A percentile compares a stretch with the other conserved stretches of the same genome.
Conservation (phyloP, 2,113 vertebrate genomes). For the Microtus richardsoni region DNA sequence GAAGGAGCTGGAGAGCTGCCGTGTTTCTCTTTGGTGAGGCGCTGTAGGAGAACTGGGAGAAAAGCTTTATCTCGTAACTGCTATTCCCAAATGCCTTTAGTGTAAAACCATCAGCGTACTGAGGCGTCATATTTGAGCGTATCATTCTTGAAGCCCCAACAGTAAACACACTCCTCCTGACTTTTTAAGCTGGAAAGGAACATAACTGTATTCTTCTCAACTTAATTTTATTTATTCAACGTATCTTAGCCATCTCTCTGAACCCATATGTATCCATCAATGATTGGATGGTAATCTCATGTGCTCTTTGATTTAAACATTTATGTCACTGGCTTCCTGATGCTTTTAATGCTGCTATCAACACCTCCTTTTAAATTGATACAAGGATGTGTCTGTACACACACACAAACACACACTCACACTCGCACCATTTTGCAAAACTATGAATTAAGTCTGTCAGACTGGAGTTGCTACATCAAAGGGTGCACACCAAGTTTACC, state of each 20-base stretch:
- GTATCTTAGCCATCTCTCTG: not conserved
- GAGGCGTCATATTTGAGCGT: not conserved
- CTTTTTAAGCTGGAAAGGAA: not conserved
- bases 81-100: not conserved
- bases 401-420: not conserved
- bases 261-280: not conserved
- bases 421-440: not conserved
- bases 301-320: not conserved
- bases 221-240: not conserved
- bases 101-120: not conserved
- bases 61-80: not conserved
- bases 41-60: not conserved
- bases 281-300: not conserved
- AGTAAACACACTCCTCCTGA: not conserved
- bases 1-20: not conserved
- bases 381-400: not conserved
- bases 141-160: not conserved
- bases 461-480: conserved; percentile 27
- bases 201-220: not conserved
- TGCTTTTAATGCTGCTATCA: not conserved
- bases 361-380: conserved; percentile 14
- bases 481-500: not conserved
- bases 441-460: not conserved
- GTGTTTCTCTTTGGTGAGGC: not conserved
- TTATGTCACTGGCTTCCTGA: not conserved